Percentiles rank a stretch among this genome's conserved stretches.
phyloP scores from a whole-genome alignment of 2,888 invertebrate species.

The Sepiola atlantica region DNA sequence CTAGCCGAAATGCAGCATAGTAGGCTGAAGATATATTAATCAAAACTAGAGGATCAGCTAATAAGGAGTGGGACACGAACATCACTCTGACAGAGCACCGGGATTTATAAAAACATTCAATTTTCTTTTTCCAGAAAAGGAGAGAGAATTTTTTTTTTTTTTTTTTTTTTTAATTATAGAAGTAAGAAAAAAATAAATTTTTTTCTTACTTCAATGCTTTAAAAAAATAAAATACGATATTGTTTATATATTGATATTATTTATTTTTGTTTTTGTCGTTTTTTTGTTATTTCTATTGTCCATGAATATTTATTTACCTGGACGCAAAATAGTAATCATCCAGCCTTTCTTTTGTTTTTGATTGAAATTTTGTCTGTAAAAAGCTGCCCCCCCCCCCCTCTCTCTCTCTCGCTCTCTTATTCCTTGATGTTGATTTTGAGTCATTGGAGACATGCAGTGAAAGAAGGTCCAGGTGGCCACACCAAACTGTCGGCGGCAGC shows the following conservation, averaged over 20 bases:
- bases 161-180: neutral
- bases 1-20: neutral
- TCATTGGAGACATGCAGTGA: neutral
- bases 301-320: slow-evolving; percentile 24
- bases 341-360: neutral
- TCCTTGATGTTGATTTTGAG: slow-evolving; percentile 1
- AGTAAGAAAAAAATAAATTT: neutral
- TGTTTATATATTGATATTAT: neutral
- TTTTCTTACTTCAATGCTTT: slow-evolving; percentile 6
- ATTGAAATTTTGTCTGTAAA: neutral
- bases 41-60: neutral
- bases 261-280: neutral
- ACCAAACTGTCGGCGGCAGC: slow-evolving; percentile 38
- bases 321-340: neutral
- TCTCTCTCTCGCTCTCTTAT: neutral
- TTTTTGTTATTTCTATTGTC: slow-evolving; percentile 35
- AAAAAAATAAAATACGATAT: slow-evolving; percentile 43
- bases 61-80: neutral
- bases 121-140: neutral
- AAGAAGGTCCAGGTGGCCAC: neutral
- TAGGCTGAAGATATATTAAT: neutral
- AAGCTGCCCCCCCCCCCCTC: neutral
- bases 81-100: slow-evolving; percentile 45
- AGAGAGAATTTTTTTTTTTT: neutral
- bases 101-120: slow-evolving; percentile 39